phyloP scores from a whole-genome alignment of 2,113 vertebrate species.

The Psilopsiagon aymara region DNA sequence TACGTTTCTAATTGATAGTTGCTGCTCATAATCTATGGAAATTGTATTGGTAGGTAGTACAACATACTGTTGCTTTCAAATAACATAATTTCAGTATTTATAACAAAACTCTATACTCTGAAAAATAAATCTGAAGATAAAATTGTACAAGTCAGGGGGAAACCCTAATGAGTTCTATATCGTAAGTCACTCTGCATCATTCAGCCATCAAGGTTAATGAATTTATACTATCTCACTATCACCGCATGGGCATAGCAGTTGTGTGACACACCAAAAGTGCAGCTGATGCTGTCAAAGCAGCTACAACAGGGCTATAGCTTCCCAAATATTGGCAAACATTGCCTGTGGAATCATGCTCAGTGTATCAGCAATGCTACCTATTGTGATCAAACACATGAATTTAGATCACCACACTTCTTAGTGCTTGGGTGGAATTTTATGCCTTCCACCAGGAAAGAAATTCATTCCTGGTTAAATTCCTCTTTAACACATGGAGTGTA shows the following conservation, averaged over 20 bases:
- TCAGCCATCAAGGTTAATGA: neutral
- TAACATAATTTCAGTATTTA: neutral
- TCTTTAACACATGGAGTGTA: neutral
- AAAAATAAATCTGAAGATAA: neutral
- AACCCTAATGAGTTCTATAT: neutral
- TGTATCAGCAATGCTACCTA: neutral
- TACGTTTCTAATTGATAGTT: neutral
- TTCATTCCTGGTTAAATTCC: neutral
- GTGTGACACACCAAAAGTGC: neutral
- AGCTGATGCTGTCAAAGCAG: neutral
- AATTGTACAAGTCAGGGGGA: neutral
- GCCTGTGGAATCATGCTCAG: rapidly evolving
- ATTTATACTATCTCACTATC: neutral
- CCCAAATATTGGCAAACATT: neutral
- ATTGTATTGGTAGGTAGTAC: neutral
- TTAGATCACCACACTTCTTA: neutral
- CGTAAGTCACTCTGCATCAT: neutral
- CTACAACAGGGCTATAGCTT: neutral
- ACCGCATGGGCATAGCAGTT: neutral
- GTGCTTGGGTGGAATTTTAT: neutral
- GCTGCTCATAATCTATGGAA: neutral
- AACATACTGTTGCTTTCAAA: neutral
- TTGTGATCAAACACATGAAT: neutral
- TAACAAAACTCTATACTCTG: neutral
- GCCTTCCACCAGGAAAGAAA: neutral